phyloP scores from a whole-genome alignment of 2,113 vertebrate genomes.

The Polypterus bichir region DNA sequence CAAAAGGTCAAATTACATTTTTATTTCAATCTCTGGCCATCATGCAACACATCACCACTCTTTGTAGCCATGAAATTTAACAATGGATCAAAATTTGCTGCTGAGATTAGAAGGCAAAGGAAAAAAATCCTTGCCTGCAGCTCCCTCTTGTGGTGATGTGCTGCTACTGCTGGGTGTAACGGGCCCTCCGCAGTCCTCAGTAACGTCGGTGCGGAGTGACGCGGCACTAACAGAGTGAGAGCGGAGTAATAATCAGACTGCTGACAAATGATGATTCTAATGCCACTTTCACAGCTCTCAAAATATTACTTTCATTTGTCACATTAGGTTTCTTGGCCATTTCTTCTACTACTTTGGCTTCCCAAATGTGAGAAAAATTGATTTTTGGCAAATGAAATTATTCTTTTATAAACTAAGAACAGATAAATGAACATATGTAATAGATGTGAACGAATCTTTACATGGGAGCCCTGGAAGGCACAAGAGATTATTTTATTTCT shows the following conservation, averaged over 20 bases:
- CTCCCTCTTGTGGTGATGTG: constrained; percentile 52
- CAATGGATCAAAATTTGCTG: no score
- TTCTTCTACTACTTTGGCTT: background rate
- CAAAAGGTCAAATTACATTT: no score
- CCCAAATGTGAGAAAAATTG: background rate
- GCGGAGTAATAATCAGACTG: constrained; percentile 1
- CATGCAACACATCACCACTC: no score
- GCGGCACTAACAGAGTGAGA: constrained; percentile 1
- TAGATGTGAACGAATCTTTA: background rate
- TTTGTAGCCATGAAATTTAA: no score
- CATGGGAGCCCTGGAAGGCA: background rate
- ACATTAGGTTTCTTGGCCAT: constrained; percentile 1
- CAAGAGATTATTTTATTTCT: background rate
- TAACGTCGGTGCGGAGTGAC: no score
- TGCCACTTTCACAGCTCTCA: constrained; percentile 4
- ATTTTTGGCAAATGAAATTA: constrained; percentile 4
- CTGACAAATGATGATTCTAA: constrained; percentile 1
- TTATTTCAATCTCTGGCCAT: no score
- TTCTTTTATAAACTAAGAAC: constrained; percentile 2
- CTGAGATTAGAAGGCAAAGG: no score
- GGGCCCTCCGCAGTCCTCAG: no score
- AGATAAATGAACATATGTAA: background rate
- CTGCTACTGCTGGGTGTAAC: no score
- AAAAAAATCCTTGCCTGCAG: constrained; percentile 42
- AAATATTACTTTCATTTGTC: constrained; percentile 6